Percentiles rank a stretch among this genome's conserved stretches.
phyloP scores from a whole-genome alignment of 2,888 invertebrate genomes.

The Phengaris arion region DNA sequence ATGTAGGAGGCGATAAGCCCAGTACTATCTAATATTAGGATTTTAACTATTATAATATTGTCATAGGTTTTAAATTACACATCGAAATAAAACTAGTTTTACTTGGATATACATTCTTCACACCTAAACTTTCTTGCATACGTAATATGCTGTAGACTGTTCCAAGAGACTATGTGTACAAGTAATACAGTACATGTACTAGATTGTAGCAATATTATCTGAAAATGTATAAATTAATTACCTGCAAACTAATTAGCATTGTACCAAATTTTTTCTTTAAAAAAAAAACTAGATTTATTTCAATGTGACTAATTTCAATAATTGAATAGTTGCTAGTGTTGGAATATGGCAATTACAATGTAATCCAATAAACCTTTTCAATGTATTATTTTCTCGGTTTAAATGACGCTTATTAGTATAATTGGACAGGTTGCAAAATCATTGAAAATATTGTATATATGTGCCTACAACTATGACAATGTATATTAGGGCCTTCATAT shows the following conservation, averaged over 20 bases:
- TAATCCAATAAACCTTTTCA: slow-evolving; percentile 39
- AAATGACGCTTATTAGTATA: slow-evolving; percentile 66
- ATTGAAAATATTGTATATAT: slow-evolving; percentile 45
- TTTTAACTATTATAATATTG: slow-evolving; percentile 29
- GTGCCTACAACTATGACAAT: slow-evolving; percentile 36
- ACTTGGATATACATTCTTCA: not conserved
- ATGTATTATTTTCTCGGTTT: slow-evolving; percentile 56
- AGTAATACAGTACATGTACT: not conserved
- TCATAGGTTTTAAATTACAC: slow-evolving; percentile 34
- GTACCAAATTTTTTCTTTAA: not conserved
- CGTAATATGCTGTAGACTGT: not conserved
- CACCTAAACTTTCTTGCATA: not conserved
- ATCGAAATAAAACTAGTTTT: slow-evolving; percentile 30
- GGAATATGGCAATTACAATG: slow-evolving; percentile 19
- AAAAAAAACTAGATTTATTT: slow-evolving; percentile 28
- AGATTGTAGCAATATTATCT: not conserved
- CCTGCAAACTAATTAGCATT: not conserved
- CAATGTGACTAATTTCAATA: slow-evolving; percentile 27
- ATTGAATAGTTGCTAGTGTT: slow-evolving; percentile 26
- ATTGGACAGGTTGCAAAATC: slow-evolving; percentile 46
- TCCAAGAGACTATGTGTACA: not conserved
- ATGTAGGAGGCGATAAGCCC: slow-evolving; percentile 47
- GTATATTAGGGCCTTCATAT: slow-evolving; percentile 21
- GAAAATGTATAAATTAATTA: not conserved
- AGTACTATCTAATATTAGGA: slow-evolving; percentile 45